Evolutionary conservation across 2,113 vertebrate species (phyloP).

Genomic region (Pristiophorus japonicus): DNA sequence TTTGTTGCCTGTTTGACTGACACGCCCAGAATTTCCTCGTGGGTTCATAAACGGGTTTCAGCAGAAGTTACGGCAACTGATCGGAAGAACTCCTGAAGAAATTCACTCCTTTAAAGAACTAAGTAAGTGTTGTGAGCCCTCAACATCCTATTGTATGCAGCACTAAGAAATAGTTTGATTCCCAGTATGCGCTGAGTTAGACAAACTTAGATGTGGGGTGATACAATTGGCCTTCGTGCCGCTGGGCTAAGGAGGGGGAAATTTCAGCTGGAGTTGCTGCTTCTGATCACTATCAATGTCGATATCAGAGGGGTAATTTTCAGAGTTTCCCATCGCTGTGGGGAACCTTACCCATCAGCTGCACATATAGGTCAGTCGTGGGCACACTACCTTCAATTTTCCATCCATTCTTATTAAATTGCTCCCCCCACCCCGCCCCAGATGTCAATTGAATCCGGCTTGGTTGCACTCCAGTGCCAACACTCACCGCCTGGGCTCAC

Average conservation of each 20-base stretch:
- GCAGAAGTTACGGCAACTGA: background rate
- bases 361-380: background rate
- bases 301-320: background rate
- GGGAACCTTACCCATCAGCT: background rate
- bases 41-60: background rate
- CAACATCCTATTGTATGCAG: background rate
- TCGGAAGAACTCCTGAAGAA: background rate
- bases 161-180: background rate
- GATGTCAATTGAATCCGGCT: background rate
- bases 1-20: background rate
- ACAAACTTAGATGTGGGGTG: background rate
- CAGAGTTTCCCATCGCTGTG: background rate
- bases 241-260: background rate
- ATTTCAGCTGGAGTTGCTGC: background rate
- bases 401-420: background rate
- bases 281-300: background rate
- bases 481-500: background rate
- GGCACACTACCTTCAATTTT: background rate
- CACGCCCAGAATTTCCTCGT: background rate
- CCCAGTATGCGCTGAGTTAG: background rate
- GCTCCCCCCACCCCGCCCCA: background rate
- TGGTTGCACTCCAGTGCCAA: background rate
- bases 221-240: background rate
- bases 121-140: background rate
- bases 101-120: background rate